Evolutionary conservation across 2,888 invertebrate genomes (phyloP).

Genomic region (Drosophila nigricruria): DNA sequence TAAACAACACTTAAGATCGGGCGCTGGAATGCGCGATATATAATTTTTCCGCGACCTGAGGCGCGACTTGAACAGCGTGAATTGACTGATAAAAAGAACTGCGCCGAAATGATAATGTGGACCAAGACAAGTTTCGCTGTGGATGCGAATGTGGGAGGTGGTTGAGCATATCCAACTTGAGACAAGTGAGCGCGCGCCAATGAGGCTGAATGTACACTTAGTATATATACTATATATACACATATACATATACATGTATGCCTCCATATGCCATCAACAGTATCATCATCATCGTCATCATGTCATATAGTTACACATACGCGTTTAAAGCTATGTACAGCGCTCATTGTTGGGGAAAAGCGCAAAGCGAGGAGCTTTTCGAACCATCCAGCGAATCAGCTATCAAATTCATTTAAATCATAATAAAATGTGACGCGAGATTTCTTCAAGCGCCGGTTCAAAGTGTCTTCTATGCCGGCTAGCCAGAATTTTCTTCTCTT

Average conservation of each 20-base stretch:
- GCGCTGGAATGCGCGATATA: constrained; percentile 1
- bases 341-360: constrained; percentile 38
- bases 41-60: constrained; percentile 65
- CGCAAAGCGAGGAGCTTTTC: constrained; percentile 33
- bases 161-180: constrained; percentile 50
- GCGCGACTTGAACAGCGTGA: constrained; percentile 57
- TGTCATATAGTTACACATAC: constrained; percentile 10
- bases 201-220: constrained; percentile 68
- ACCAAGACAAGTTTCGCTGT: constrained; percentile 47
- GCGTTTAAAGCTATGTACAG: constrained; percentile 16
- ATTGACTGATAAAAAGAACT: constrained; percentile 80
- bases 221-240: constrained; percentile 50
- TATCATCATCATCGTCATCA: constrained; percentile 31
- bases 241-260: constrained; percentile 13
- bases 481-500: constrained; percentile 7
- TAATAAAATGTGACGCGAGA: constrained; percentile 66
- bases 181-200: constrained; percentile 65
- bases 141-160: constrained; percentile 51
- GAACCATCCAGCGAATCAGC: constrained; percentile 56
- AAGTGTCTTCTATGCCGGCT: constrained; percentile 38
- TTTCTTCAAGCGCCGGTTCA: constrained; percentile 50
- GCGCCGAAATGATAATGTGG: constrained; percentile 68
- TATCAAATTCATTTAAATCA: constrained; percentile 80
- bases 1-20: constrained; percentile 2
- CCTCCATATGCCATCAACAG: constrained; percentile 37